Conservation (phyloP, 1,140 invertebrate genomes). For the Tetramorium alpestre region DNA sequence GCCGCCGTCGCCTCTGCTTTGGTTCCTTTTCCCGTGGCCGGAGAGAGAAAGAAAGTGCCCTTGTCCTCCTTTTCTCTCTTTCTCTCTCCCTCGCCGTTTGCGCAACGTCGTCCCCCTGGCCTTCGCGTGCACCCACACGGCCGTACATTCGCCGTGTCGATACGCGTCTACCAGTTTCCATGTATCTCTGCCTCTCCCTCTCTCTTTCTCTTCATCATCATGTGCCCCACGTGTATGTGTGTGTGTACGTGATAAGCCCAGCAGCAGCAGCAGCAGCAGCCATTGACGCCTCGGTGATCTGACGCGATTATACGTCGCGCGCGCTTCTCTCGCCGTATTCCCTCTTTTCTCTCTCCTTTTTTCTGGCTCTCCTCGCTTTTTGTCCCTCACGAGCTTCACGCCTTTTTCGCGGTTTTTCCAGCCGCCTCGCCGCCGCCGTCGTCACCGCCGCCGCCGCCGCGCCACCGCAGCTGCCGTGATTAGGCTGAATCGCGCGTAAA, state of each 20-base stretch:
- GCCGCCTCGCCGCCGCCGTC: slow-evolving; percentile 44
- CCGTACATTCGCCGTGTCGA: slow-evolving; percentile 47
- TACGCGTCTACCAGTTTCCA: slow-evolving; percentile 59
- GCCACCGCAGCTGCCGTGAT: slow-evolving; percentile 43
- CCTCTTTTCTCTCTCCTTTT: slow-evolving; percentile 43
- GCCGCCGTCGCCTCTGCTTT: slow-evolving; percentile 72
- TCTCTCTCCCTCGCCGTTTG: slow-evolving; percentile 44
- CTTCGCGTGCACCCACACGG: slow-evolving; percentile 46
- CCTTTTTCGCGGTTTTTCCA: slow-evolving; percentile 59
- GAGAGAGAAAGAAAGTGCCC: slow-evolving; percentile 55
- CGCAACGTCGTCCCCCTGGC: slow-evolving; percentile 47
- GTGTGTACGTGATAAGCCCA: slow-evolving; percentile 76
- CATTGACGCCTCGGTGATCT: slow-evolving; percentile 81
- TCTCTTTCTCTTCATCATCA: slow-evolving; percentile 50
- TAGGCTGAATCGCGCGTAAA: slow-evolving; percentile 62
- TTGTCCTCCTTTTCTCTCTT: slow-evolving; percentile 36
- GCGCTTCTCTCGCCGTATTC: slow-evolving; percentile 42
- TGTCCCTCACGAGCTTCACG: slow-evolving; percentile 38
- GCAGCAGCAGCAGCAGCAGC: slow-evolving; percentile 62
- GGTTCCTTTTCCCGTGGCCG: slow-evolving; percentile 75
- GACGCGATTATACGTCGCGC: slow-evolving; percentile 80
- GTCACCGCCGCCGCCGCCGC: not conserved
- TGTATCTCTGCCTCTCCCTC: slow-evolving; percentile 17
- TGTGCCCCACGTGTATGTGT: slow-evolving; percentile 29
- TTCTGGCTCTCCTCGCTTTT: slow-evolving; percentile 48